These are phyloP conservation scores for Protodeltote pygarga DNA, from an alignment of 2,888 invertebrate genomes.

Conservation along the genomic window DNA sequence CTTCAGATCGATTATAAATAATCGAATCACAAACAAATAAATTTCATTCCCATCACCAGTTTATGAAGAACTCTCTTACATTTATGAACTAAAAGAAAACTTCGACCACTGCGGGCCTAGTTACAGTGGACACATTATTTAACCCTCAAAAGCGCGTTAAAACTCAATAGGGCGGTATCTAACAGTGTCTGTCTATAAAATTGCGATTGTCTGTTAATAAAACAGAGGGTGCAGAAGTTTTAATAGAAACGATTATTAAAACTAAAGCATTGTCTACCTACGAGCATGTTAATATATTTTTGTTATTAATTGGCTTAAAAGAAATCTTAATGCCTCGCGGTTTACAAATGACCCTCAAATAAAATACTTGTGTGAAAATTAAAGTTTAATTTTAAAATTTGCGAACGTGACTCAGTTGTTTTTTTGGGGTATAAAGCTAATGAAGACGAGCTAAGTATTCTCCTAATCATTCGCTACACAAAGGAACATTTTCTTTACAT, in stretches of 20 bases:
- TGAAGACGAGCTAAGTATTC: too few relatives aligned
- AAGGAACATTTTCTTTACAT: too few relatives aligned
- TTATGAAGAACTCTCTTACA: conserved; percentile 48
- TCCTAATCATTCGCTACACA: too few relatives aligned
- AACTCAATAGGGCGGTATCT: conserved; percentile 74
- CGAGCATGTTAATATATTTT: too few relatives aligned
- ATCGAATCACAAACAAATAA: conserved; percentile 80
- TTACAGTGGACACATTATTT: conserved; percentile 70
- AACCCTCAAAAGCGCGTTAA: conserved; percentile 83
- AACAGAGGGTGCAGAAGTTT: conserved; percentile 12
- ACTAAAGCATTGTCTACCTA: too few relatives aligned
- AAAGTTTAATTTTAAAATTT: too few relatives aligned
- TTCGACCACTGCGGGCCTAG: conserved; percentile 43
- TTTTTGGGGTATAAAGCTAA: too few relatives aligned
- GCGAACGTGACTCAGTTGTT: too few relatives aligned
- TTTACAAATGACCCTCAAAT: too few relatives aligned
- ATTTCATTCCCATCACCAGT: conserved; percentile 64
- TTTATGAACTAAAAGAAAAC: conserved; percentile 52
- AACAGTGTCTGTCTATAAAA: conserved; percentile 58
- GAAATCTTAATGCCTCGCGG: too few relatives aligned
- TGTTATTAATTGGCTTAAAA: too few relatives aligned
- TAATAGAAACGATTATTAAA: not conserved
- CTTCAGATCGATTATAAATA: conserved; percentile 79
- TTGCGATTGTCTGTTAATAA: conserved; percentile 37
- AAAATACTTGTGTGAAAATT: too few relatives aligned